Percentiles rank a stretch among this genome's conserved stretches.
Conservation (phyloP, 2,888 invertebrate species). For the Rhagonycha lutea region DNA sequence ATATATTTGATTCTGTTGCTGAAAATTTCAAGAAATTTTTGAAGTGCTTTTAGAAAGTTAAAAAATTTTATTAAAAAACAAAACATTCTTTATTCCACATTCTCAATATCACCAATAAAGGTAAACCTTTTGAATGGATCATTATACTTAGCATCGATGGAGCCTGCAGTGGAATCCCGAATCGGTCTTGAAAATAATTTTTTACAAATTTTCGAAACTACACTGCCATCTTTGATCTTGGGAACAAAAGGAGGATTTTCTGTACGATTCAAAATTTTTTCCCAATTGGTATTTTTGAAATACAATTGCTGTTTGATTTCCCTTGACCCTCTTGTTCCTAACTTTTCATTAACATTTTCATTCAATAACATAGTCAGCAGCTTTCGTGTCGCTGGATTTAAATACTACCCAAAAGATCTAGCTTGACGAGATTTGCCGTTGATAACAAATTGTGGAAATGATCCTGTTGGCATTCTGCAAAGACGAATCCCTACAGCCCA, state of each 20-base stretch:
- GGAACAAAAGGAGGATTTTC: not conserved
- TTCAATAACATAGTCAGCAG: not conserved
- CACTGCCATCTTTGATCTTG: not conserved
- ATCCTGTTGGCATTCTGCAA: not conserved
- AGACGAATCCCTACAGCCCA: not conserved
- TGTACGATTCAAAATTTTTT: not conserved
- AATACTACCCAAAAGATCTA: not conserved
- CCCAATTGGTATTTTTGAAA: not conserved
- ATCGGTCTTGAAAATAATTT: not conserved
- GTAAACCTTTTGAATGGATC: not conserved
- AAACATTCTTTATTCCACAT: not conserved
- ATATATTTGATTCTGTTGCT: not conserved
- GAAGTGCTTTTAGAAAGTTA: constrained; percentile 5
- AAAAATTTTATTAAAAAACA: not conserved
- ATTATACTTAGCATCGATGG: not conserved
- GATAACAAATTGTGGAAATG: not conserved
- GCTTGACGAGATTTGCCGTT: not conserved
- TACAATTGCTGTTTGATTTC: not conserved
- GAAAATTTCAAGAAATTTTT: constrained; percentile 15
- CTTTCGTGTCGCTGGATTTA: not conserved
- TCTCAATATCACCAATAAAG: not conserved
- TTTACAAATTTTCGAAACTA: not conserved
- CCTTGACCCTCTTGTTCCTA: not conserved
- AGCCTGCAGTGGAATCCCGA: not conserved
- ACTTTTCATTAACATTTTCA: not conserved